Evolutionary conservation across 2,888 invertebrate genomes (phyloP).

Genomic region (Muschampia plurimacula): DNA sequence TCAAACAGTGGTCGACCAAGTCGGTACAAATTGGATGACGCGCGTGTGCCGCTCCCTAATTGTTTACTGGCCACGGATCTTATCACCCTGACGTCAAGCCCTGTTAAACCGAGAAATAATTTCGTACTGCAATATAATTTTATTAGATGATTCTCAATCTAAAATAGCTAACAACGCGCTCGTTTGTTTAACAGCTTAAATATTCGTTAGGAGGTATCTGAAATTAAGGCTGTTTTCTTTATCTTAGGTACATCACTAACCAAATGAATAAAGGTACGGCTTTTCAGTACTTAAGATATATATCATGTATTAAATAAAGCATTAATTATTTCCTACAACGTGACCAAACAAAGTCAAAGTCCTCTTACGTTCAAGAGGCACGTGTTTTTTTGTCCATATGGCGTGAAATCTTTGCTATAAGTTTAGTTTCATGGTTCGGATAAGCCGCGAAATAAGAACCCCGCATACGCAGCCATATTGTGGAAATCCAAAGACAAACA

Average conservation of each 20-base stretch:
- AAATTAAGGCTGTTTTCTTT: too few species aligned
- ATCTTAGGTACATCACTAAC: too few species aligned
- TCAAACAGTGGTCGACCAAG: constrained; percentile 60
- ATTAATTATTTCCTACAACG: background rate
- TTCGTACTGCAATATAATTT: constrained; percentile 10
- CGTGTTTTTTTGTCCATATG: background rate
- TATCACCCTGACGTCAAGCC: constrained; percentile 67
- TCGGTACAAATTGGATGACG: constrained; percentile 69
- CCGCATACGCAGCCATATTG: constrained; percentile 8
- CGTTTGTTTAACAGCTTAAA: too few species aligned
- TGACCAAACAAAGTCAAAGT: background rate
- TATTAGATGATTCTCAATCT: background rate
- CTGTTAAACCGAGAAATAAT: constrained; percentile 53
- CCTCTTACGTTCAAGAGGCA: background rate
- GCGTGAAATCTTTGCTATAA: background rate
- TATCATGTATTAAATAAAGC: background rate
- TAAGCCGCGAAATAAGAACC: background rate
- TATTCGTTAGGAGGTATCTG: too few species aligned
- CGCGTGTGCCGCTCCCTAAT: constrained; percentile 71
- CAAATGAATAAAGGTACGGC: too few species aligned
- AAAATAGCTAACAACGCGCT: background rate
- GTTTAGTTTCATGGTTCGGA: background rate
- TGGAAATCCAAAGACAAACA: background rate
- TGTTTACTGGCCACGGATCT: constrained; percentile 56
- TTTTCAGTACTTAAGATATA: background rate